Evolutionary conservation across 2,113 vertebrate species (phyloP).

Genomic region (Rattus rattus): DNA sequence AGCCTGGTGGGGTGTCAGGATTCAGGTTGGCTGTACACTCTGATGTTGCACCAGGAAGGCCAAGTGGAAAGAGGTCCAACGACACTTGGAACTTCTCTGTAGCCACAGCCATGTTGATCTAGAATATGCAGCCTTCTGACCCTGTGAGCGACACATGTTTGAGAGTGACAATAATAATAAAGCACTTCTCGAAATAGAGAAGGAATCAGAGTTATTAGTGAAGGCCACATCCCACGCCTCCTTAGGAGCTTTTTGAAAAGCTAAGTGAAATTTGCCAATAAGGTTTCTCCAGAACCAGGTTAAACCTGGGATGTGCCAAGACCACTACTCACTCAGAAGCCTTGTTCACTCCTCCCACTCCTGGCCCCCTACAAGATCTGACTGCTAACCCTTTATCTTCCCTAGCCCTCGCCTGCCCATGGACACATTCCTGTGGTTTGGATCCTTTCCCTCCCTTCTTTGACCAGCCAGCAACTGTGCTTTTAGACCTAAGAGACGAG

Average conservation of each 20-base stretch:
- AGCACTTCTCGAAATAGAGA: not conserved
- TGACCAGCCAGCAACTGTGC: too few species aligned
- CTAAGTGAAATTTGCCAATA: slow-evolving; percentile 38
- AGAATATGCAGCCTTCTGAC: not conserved
- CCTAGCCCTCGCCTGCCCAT: not conserved
- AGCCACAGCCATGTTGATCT: not conserved
- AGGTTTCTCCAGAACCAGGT: slow-evolving; percentile 32
- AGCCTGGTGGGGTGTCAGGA: not conserved
- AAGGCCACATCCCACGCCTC: not conserved
- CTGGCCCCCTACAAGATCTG: not conserved
- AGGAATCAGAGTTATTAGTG: not conserved
- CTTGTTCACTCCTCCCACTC: not conserved
- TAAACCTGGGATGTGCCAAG: not conserved
- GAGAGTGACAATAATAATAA: not conserved
- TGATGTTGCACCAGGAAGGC: not conserved
- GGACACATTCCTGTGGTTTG: not conserved
- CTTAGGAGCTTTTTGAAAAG: not conserved
- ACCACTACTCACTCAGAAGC: not conserved
- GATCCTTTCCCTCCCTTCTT: not conserved
- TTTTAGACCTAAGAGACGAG: too few species aligned
- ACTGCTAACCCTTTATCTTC: not conserved
- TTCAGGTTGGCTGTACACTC: not conserved
- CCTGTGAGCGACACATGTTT: not conserved
- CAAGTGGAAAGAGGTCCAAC: not conserved
- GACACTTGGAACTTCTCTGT: not conserved